Evolutionary conservation across 2,797 vertebrate species (phyloP).

Genomic region (Denticeps clupeoides): DNA sequence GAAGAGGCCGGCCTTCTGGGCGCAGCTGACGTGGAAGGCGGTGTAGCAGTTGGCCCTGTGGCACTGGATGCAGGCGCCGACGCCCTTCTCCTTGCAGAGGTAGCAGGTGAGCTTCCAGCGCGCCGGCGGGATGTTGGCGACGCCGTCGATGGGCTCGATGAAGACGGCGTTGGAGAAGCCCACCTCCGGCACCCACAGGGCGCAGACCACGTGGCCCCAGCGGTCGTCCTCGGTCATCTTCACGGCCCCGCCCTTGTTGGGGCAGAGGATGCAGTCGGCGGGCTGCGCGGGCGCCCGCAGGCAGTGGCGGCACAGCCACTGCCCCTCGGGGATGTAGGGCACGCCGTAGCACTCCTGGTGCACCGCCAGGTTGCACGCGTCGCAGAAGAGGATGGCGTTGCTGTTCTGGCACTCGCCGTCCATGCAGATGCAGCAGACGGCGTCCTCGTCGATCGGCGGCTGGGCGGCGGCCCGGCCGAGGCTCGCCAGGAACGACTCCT

Average conservation of each 20-base stretch:
- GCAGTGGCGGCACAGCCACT: slow-evolving; percentile 95
- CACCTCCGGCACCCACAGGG: slow-evolving; percentile 95
- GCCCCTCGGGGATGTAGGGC: slow-evolving; percentile 93
- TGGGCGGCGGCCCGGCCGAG: slow-evolving; percentile 81
- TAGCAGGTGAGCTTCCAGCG: slow-evolving; percentile 98
- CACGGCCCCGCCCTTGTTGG: slow-evolving; percentile 90
- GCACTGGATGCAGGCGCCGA: slow-evolving; percentile 97
- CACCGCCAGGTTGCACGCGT: slow-evolving; percentile 88
- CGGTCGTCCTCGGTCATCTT: slow-evolving; percentile 93
- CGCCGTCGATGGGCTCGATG: slow-evolving; percentile 92
- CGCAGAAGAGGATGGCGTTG: slow-evolving; percentile 92
- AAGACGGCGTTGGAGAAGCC: slow-evolving; percentile 94
- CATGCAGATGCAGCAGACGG: slow-evolving; percentile 92
- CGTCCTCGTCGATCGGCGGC: slow-evolving; percentile 81
- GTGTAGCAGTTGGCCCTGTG: slow-evolving; percentile 97
- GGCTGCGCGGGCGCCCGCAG: slow-evolving; percentile 76
- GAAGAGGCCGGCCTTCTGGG: slow-evolving; percentile 85
- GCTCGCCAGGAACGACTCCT: slow-evolving; percentile 82
- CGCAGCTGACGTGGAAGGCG: slow-evolving; percentile 94
- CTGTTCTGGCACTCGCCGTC: slow-evolving; percentile 91
- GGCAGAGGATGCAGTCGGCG: slow-evolving; percentile 85
- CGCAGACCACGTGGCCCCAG: slow-evolving; percentile 95
- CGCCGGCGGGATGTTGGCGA: slow-evolving; percentile 85
- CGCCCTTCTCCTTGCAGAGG: slow-evolving; percentile 93
- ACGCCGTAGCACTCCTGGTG: slow-evolving; percentile 98